A percentile compares a stretch with the other conserved stretches of the same genome.
Conservation (phyloP, 64 coral and sea anemone genomes). For the Montipora sp. region DNA sequence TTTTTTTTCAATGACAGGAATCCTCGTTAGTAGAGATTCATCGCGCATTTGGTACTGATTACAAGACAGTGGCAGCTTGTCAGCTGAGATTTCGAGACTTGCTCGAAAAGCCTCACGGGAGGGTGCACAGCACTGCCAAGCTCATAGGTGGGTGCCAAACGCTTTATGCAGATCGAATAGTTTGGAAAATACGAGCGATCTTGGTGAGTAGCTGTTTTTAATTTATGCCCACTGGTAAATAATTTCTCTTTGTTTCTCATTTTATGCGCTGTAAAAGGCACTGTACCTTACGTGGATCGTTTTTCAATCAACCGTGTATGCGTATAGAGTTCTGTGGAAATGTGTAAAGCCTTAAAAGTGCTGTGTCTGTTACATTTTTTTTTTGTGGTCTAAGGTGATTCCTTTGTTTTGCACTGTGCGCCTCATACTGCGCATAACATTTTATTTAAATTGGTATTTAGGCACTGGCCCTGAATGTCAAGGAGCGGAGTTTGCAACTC, state of each 20-base stretch:
- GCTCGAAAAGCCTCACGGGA: conserved; percentile 88
- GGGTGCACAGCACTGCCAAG: conserved; percentile 83
- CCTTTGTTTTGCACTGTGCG: too few species aligned
- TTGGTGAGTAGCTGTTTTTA: not conserved
- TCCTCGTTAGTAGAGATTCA: conserved; percentile 93
- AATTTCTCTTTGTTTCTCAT: too few species aligned
- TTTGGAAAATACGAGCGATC: not conserved
- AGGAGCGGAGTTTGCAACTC: conserved; percentile 79
- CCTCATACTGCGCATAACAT: too few species aligned
- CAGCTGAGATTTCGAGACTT: conserved; percentile 89
- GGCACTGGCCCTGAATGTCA: conserved; percentile 76
- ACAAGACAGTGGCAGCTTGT: conserved; percentile 93
- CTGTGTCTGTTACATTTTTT: too few species aligned
- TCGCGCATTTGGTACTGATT: conserved; percentile 91
- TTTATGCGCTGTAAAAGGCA: too few species aligned
- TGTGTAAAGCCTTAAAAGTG: too few species aligned
- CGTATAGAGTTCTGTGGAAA: too few species aligned
- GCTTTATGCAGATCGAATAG: not conserved
- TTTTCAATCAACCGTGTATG: too few species aligned
- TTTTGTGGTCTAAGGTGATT: too few species aligned
- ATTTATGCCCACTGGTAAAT: too few species aligned
- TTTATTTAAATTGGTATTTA: conserved; percentile 13
- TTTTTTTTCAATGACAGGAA: conserved; percentile 56
- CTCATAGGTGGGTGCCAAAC: conserved; percentile 72
- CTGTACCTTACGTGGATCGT: too few species aligned